Evolutionary conservation across 2,113 vertebrate species (phyloP).

Genomic region (Macrotis lagotis): DNA sequence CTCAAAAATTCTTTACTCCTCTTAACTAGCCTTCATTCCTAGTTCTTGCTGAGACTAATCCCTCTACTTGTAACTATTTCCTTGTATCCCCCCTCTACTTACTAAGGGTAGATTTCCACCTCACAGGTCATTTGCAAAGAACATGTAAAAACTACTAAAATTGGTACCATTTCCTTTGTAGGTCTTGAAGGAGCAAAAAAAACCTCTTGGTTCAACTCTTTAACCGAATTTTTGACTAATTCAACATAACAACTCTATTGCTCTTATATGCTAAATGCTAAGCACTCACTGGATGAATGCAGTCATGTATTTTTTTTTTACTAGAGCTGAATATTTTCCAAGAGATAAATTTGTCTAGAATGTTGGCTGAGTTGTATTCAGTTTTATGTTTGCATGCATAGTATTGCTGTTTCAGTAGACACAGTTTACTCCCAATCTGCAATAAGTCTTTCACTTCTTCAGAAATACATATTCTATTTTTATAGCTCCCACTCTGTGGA

Average conservation of each 20-base stretch:
- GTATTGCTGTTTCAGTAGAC: conserved; percentile 31
- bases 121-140: conserved; percentile 29
- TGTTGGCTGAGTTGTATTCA: conserved; percentile 42
- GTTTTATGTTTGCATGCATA: conserved; percentile 17
- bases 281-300: not conserved
- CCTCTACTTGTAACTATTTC: not conserved
- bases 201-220: not conserved
- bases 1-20: not conserved
- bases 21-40: not conserved
- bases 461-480: conserved; percentile 64
- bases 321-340: conserved; percentile 16
- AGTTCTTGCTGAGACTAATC: not conserved
- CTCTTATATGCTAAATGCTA: not conserved
- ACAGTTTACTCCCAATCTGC: conserved; percentile 52
- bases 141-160: conserved; percentile 31
- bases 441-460: conserved; percentile 73
- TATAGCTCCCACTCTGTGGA: conserved; percentile 43
- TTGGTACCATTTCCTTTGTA: conserved; percentile 33
- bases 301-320: conserved; percentile 30
- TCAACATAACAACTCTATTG: not conserved
- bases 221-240: not conserved
- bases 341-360: conserved; percentile 31
- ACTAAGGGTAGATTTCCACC: not conserved
- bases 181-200: conserved; percentile 19
- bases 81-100: not conserved